These are phyloP conservation scores for Drosophila funebris DNA, from an alignment of 1,140 invertebrate genomes.

Conservation along the genomic window DNA sequence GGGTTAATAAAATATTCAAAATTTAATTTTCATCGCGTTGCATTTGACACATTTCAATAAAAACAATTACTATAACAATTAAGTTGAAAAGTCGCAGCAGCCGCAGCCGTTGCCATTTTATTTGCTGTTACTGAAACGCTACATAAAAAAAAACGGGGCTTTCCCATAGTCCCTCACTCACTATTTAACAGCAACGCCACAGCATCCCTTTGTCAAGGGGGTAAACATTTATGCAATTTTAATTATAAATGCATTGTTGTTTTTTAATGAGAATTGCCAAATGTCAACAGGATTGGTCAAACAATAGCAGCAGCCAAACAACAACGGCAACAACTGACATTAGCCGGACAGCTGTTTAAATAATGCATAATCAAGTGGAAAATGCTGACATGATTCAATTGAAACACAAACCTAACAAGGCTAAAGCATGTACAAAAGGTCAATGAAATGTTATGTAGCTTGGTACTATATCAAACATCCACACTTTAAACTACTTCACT, in stretches of 20 bases:
- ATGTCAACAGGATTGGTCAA: constrained; percentile 38
- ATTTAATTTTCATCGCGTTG: constrained; percentile 62
- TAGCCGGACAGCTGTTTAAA: constrained; percentile 23
- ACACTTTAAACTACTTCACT: not conserved
- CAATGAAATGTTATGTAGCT: not conserved
- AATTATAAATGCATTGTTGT: constrained; percentile 52
- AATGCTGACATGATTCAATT: constrained; percentile 9
- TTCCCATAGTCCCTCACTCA: not conserved
- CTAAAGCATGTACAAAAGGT: not conserved
- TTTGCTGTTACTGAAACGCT: constrained; percentile 36
- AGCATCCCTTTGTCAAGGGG: constrained; percentile 17
- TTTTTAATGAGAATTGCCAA: constrained; percentile 44
- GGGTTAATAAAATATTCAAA: constrained; percentile 52
- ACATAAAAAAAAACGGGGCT: constrained; percentile 9
- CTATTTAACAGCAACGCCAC: not conserved
- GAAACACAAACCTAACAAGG: constrained; percentile 4
- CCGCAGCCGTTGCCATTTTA: constrained; percentile 31
- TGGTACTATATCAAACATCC: not conserved
- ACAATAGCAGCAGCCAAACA: constrained; percentile 25
- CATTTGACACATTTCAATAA: constrained; percentile 67
- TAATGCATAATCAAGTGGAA: constrained; percentile 36
- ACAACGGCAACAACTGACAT: constrained; percentile 11
- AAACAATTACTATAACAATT: constrained; percentile 57
- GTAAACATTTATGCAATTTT: constrained; percentile 53
- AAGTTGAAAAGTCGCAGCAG: constrained; percentile 45